Evolutionary conservation across 1,140 invertebrate species (phyloP).

Genomic region (Alviniconcha marisindica): DNA sequence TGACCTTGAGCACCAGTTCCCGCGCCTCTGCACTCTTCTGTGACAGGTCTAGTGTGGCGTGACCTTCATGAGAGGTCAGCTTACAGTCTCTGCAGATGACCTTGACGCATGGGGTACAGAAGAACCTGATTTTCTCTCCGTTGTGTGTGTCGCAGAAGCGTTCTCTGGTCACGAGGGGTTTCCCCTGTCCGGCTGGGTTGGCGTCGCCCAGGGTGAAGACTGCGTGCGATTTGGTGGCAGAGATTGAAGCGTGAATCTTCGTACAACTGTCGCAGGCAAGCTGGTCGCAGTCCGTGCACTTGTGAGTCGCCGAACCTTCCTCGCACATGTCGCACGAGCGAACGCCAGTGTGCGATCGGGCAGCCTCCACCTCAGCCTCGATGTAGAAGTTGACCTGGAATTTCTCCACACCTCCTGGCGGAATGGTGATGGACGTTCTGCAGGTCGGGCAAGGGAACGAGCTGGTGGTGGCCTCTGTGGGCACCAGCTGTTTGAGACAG

Average conservation of each 20-base stretch:
- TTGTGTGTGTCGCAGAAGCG: slow-evolving; percentile 34
- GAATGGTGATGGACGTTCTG: slow-evolving; percentile 12
- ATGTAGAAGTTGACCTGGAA: slow-evolving; percentile 46
- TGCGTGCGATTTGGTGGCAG: slow-evolving; percentile 30
- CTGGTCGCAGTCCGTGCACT: slow-evolving; percentile 34
- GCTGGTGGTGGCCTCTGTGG: too few relatives aligned
- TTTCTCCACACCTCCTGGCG: slow-evolving; percentile 19
- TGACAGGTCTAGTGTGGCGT: slow-evolving; percentile 24
- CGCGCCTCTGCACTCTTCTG: neutral
- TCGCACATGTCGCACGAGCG: slow-evolving; percentile 17
- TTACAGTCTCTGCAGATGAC: slow-evolving; percentile 43
- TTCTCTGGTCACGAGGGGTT: neutral
- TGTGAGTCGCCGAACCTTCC: neutral
- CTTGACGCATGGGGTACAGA: slow-evolving; percentile 18
- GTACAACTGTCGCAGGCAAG: slow-evolving; percentile 34
- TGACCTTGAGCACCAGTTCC: neutral
- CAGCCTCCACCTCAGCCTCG: slow-evolving; percentile 5
- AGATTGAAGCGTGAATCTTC: slow-evolving; percentile 10
- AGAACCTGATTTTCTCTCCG: slow-evolving; percentile 31
- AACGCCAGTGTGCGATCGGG: neutral
- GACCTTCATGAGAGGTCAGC: slow-evolving; percentile 39
- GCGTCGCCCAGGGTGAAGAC: neutral
- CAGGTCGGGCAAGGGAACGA: slow-evolving; percentile 39
- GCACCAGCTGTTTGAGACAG: slow-evolving; percentile 22
- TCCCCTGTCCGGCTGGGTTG: neutral